Evolutionary conservation across 1,140 invertebrate species (phyloP), one percentile per base, ranked within the genome.

Genomic region (Conus ventricosus): DNA sequence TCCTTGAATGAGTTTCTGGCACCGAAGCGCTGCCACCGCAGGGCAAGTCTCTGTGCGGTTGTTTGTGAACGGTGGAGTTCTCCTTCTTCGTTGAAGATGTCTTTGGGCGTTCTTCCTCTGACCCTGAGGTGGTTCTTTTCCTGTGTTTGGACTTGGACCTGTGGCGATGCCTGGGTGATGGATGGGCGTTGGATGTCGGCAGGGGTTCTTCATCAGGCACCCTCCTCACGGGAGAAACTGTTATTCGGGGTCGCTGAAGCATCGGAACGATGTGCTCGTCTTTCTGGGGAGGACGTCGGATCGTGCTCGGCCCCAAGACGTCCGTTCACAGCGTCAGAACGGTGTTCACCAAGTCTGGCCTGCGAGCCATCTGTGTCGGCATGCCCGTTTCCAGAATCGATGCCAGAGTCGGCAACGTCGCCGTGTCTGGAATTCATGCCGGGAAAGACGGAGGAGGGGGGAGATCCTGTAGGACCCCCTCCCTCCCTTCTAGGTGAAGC

Each of bases 301-400:
- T 39, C 39, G 39, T 39, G 39, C 39, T 39, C 39, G 39, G 39
- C 39, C 39, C 39, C 3, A 39, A 39, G 39, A 39, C 39, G 39
- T 39, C 39, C 39, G 39, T 39, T 39, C 39, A 39, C 39, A 39
- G 3, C 67, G 20, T 7, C 67, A 71, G 17, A 20, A 71, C 20
- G 11, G 67, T 71, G 11, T 11, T 13, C 11, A 71, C 57, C 57
- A 8, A 71, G 67, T 23, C 67, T 71, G 67, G 67, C 11, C 11
- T 20, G 20, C 15, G 67, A 7, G 23, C 39, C 20, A 15, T 81
- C 80, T 10, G 80, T 11, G 27, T 81, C 80, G 20, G 80, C 51
- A 7, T 51, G 27, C 7, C 80, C 80, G 80, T 81, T 81, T 81
- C 80, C 80, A 54, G 80, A 81, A 23, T 81, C 80, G 54, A 81